Conservation (phyloP, 2,113 vertebrate species). For the Grantiella picta region DNA sequence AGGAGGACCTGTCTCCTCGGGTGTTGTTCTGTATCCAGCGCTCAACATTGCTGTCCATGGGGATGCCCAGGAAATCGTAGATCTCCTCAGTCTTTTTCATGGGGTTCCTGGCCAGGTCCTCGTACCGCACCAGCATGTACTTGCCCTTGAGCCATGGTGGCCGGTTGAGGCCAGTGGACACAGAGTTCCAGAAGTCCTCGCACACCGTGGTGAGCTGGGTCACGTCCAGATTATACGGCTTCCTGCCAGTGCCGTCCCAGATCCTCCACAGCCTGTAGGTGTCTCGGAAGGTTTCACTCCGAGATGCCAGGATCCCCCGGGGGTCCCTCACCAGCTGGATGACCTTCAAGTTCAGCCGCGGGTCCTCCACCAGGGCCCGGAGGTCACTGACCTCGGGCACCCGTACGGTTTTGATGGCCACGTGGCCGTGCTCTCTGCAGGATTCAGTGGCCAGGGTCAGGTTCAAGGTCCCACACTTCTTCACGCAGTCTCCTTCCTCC, state of each 20-base stretch:
- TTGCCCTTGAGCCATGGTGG: constrained; percentile 92
- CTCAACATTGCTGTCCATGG: constrained; percentile 87
- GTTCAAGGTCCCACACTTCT: constrained; percentile 87
- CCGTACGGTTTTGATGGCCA: constrained; percentile 93
- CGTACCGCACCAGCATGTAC: constrained; percentile 96
- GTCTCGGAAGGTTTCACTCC: constrained; percentile 94
- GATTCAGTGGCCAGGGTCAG: constrained; percentile 87
- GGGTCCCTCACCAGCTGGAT: constrained; percentile 96
- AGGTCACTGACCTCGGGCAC: constrained; percentile 91
- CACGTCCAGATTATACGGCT: constrained; percentile 90
- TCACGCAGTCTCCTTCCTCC: constrained; percentile 93
- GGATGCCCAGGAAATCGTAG: constrained; percentile 89
- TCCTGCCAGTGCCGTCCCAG: constrained; percentile 91
- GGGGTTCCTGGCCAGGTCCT: constrained; percentile 92
- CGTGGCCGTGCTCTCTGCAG: constrained; percentile 84
- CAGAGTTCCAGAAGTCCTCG: constrained; percentile 91
- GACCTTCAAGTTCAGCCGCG: constrained; percentile 91
- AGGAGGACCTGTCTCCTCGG: constrained; percentile 84
- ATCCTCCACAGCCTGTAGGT: constrained; percentile 94
- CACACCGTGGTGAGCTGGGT: constrained; percentile 91
- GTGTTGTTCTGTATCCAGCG: constrained; percentile 97
- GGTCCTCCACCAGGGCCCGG: constrained; percentile 90
- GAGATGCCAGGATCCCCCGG: constrained; percentile 89
- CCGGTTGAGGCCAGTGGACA: constrained; percentile 86
- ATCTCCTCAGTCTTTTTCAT: constrained; percentile 94